Base-by-base conservation (phyloP, 2,797 vertebrate species). In the Syngnathus acus region DNA sequence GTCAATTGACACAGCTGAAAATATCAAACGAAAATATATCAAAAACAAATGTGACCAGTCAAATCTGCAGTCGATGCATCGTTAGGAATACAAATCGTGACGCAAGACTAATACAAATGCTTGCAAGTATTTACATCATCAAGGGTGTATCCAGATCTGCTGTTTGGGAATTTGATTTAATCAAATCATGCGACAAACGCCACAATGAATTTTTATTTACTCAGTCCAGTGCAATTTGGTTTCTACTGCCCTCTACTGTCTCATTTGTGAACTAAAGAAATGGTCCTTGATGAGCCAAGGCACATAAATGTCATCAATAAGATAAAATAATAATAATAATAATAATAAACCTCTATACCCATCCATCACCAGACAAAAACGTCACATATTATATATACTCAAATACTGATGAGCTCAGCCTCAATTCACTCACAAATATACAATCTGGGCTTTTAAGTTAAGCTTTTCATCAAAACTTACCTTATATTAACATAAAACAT, bases 231-330 rank as follows among this genome's bases (percentile, higher is more conserved):
- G 23, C 21, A 42, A 43, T 42, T 62, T 6, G 19, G 60, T 43
- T 62, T 43, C 6, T 43, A 40, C 53, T 58, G 65, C 88, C 90
- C 85, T 70, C 90, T 90, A 77, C 78, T 90, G 90, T 77, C 62
- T 65, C 26, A 51, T 5, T 48, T 58, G 7, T 4, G 70, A 37
- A 81, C 26, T 50, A 42, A 68, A 57, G n/a, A 45, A 4, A 48
- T 48, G 2, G 6, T 17, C 17, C 32, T 32, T 32, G 4, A 32
- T 32, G 32, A 32, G 32, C 32, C 47, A 50, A n/a, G 48, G 48
- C 48, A n/a, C 48, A 50, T 8, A 50, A 32, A 32, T 32, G 32
- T 32, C 32, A 32, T 32, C 4, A 32, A 32, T 4, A 32, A 32
- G 3, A 32, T 4, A 32, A 32, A 32, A 32, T 32, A 32, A 32